Evolutionary conservation across 2,888 invertebrate genomes (phyloP).

Genomic region (Tiliacea citrago): DNA sequence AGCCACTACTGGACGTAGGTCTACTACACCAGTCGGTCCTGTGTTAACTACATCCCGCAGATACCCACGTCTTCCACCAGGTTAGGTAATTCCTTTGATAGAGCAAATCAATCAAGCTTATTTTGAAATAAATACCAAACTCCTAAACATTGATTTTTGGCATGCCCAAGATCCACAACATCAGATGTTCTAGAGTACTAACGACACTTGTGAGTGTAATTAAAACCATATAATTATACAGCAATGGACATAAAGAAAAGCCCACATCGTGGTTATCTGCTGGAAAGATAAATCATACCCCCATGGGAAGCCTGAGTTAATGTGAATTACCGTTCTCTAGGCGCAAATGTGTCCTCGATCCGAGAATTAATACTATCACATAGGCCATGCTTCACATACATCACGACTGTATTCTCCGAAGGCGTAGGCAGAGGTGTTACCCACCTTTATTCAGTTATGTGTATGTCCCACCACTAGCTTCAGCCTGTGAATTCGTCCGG

Average conservation of each 20-base stretch:
- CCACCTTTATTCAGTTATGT: background rate
- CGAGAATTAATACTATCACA: conserved; percentile 35
- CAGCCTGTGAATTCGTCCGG: background rate
- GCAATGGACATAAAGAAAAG: conserved; percentile 10
- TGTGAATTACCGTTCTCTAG: conserved; percentile 53
- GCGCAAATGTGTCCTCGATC: conserved; percentile 42
- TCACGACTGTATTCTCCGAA: background rate
- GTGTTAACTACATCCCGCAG: background rate
- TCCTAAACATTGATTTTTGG: background rate
- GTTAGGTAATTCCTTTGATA: background rate
- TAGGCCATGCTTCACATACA: conserved; percentile 1
- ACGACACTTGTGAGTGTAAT: conserved; percentile 4
- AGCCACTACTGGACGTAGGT: background rate
- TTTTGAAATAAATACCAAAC: background rate
- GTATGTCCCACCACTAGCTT: background rate
- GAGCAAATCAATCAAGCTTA: background rate
- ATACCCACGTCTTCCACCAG: background rate
- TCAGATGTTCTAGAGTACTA: background rate
- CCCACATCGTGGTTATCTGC: conserved; percentile 36
- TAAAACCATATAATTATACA: conserved; percentile 20
- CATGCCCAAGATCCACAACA: background rate
- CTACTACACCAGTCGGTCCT: background rate
- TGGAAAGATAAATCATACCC: conserved; percentile 54
- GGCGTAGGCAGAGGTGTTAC: background rate
- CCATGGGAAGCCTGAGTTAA: conserved; percentile 46